Conservation (phyloP, 2,888 invertebrate species). For the Stenodema calcarata region DNA sequence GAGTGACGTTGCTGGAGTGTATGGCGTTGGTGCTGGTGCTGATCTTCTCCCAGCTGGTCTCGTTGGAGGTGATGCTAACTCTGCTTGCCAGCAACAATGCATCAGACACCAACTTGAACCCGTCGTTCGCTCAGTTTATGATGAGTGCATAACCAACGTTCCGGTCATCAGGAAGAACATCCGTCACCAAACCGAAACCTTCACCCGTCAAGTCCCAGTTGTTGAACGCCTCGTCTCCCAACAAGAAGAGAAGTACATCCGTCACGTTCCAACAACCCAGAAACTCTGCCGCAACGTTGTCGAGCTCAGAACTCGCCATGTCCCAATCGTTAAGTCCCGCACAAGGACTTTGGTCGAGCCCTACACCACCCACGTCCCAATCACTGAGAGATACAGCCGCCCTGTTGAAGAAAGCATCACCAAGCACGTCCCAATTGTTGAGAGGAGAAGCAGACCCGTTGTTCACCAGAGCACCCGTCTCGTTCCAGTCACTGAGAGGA, state of each 20-base stretch:
- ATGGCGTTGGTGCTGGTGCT: not conserved
- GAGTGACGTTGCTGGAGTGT: not conserved
- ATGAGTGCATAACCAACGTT: conserved; percentile 53
- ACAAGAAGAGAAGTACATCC: conserved; percentile 50
- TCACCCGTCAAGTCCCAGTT: conserved; percentile 52
- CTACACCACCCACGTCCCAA: conserved; percentile 54
- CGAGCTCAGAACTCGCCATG: conserved; percentile 51
- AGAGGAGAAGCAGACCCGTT: conserved; percentile 44
- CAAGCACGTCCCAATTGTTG: conserved; percentile 50
- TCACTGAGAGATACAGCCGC: conserved; percentile 47
- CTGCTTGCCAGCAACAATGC: conserved; percentile 14
- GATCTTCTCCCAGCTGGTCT: not conserved
- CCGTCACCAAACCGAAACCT: conserved; percentile 47
- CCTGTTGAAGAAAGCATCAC: conserved; percentile 47
- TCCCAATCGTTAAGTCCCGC: conserved; percentile 51
- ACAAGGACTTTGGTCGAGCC: conserved; percentile 50
- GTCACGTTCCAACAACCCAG: conserved; percentile 51
- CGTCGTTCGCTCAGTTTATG: conserved; percentile 52
- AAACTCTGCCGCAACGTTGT: conserved; percentile 46
- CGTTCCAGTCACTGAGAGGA: conserved; percentile 50
- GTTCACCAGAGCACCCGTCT: conserved; percentile 42
- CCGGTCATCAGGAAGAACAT: conserved; percentile 51
- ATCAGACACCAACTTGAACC: conserved; percentile 48
- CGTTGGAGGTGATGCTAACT: conserved; percentile 1
- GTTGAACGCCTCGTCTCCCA: conserved; percentile 43